Base-by-base conservation (phyloP, 2,888 invertebrate species). In the Coelinius sp. region DNA sequence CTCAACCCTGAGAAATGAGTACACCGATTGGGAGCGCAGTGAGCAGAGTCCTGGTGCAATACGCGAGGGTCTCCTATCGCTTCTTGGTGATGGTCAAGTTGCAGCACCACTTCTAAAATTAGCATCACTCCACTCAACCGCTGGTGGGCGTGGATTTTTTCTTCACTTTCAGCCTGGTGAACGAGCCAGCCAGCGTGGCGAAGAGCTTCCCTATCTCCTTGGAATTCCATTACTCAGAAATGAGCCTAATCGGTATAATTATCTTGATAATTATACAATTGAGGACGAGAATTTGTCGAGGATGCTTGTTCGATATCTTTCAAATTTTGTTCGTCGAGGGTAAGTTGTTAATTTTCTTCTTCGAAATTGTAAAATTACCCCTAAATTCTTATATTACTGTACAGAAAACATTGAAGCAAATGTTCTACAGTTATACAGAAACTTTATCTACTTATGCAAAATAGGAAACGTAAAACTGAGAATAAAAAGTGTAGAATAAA, bases 11-110 rank as follows among this genome's bases (percentile, higher is more conserved):
- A 90, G 94, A 88, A 97, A 98, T 88, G 97, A 98, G 88, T 98
- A 98, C 89, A 97, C 97, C 73, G 97, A 98, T 88, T 98, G 98
- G 97, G 96, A 95, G 88, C 92, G 93, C 81, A 94, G 95, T 1
- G 93, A 95, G 79, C 94, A 95, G 83, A 95, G 95, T 88, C 95
- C 96, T 2, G 44, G 75, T 56, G 76, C 90, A 94, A 84, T 94
- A 94, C 86, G 95, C 95, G 77, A 93, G 95, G 82, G 97, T 94
- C 86, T 95, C 93, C 68, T 86, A 14, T 85, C 90, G 87, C 93
- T 97, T 74, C 89, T 98, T 68, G 96, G 97, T 83, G 98, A 98
- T 86, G 97, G 97, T 0, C 94, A 97, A 80, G 95, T 95, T 67
- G 95, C 95, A 0, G 95, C 97, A 8, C 97, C 97, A 14, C 88